Percentiles rank a stretch among this genome's conserved stretches.
phyloP scores from a whole-genome alignment of 2,113 vertebrate species.

The Triplophysa dalaica region DNA sequence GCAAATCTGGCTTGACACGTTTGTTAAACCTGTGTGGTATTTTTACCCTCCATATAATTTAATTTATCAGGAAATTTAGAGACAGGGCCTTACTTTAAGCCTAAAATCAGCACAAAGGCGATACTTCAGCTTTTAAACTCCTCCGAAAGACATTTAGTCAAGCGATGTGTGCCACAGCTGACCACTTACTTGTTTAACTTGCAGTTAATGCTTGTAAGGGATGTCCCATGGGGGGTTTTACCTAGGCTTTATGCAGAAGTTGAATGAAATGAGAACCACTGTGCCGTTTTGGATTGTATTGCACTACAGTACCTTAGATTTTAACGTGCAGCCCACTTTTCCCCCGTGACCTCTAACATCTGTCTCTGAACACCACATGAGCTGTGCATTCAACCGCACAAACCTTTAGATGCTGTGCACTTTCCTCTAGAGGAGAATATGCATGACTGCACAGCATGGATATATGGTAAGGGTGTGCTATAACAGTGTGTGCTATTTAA shows the following conservation, averaged over 20 bases:
- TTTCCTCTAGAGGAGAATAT: not conserved
- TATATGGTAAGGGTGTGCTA: too few species aligned
- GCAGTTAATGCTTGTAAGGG: constrained; percentile 18
- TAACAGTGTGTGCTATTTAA: too few species aligned
- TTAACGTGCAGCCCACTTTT: not conserved
- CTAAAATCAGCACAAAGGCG: not conserved
- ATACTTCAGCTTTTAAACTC: not conserved
- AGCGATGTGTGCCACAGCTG: not conserved
- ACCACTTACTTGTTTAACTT: constrained; percentile 33
- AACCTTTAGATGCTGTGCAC: not conserved
- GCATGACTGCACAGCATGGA: too few species aligned
- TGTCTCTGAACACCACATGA: constrained; percentile 14
- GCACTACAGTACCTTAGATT: not conserved
- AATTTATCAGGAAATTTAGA: not conserved
- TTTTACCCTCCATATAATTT: not conserved
- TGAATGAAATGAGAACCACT: not conserved
- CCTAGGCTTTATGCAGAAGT: constrained; percentile 1
- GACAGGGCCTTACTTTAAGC: not conserved
- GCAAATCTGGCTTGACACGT: not conserved
- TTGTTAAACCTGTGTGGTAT: not conserved
- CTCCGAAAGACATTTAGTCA: constrained; percentile 1
- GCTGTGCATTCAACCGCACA: not conserved
- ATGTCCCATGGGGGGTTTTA: constrained; percentile 2
- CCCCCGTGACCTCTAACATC: constrained; percentile 22
- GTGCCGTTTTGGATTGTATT: constrained; percentile 8